A percentile compares a stretch with the other conserved stretches of the same genome.
Evolutionary conservation across 2,113 vertebrate species (phyloP).

Genomic region (Podiceps cristatus): DNA sequence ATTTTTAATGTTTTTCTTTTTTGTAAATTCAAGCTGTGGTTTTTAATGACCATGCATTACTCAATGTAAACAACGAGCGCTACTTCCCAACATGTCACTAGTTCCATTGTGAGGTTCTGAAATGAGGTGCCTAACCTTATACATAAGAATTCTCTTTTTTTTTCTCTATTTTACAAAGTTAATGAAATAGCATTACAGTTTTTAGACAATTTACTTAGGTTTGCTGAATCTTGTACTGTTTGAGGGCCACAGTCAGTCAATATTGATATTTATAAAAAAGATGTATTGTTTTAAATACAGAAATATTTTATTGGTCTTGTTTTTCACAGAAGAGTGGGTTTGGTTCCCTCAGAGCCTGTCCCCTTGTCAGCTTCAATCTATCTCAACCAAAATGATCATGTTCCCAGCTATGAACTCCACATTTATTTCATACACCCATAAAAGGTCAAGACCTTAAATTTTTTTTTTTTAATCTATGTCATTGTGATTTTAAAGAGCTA

Average conservation of each 20-base stretch:
- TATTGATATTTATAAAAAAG: conserved; percentile 15
- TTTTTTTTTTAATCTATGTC: conserved; percentile 42
- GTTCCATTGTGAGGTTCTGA: neutral
- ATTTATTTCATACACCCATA: conserved; percentile 55
- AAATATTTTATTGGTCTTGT: neutral
- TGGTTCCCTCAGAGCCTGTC: conserved; percentile 42
- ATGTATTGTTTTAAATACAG: neutral
- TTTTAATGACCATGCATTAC: neutral
- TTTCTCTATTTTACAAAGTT: neutral
- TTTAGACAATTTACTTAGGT: neutral
- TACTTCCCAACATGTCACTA: neutral
- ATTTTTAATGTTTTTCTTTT: neutral
- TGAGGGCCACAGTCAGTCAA: neutral
- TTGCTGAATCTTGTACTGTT: neutral
- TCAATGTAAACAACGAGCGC: neutral
- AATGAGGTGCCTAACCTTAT: neutral
- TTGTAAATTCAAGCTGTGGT: neutral
- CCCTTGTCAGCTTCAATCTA: conserved; percentile 47
- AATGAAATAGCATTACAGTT: neutral
- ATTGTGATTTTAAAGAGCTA: conserved; percentile 40
- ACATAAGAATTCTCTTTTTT: neutral
- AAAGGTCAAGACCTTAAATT: conserved; percentile 38
- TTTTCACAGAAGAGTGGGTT: conserved; percentile 48
- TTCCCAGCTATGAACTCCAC: conserved; percentile 61
- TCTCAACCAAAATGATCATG: conserved; percentile 31